A percentile compares a stretch with the other conserved stretches of the same genome.
Conservation (phyloP, 2,113 vertebrate genomes). For the mouse (Mus musculus) region DNA sequence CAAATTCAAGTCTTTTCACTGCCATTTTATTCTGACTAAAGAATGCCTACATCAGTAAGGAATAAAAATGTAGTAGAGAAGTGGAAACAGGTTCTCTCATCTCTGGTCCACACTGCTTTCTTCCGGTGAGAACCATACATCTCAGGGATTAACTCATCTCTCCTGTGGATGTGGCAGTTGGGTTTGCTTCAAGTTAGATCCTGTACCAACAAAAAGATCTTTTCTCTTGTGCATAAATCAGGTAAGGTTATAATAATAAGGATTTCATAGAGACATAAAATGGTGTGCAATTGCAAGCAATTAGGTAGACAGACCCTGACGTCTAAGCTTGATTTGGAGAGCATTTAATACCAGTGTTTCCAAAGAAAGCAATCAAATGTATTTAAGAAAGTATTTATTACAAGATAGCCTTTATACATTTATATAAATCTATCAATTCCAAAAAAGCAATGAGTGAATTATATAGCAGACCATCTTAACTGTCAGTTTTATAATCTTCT, state of each 20-base stretch:
- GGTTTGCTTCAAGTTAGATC: slow-evolving; percentile 3
- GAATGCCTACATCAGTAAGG: neutral
- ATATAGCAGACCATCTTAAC: slow-evolving; percentile 35
- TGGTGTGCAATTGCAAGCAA: slow-evolving; percentile 6
- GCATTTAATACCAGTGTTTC: neutral
- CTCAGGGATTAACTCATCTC: neutral
- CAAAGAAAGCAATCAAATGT: slow-evolving; percentile 51
- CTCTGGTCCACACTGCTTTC: neutral
- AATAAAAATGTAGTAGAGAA: neutral
- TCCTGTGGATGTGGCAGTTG: neutral
- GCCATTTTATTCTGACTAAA: neutral
- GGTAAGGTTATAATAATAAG: neutral
- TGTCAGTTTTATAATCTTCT: slow-evolving; percentile 38
- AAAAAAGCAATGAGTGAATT: slow-evolving; percentile 34
- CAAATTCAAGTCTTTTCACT: neutral
- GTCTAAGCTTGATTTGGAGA: neutral
- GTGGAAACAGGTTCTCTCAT: neutral
- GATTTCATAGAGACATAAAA: slow-evolving; percentile 22
- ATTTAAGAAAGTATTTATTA: slow-evolving; percentile 60
- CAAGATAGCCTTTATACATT: slow-evolving; percentile 47
- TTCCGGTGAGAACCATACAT: neutral
- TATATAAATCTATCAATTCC: slow-evolving; percentile 35
- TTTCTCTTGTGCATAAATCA: slow-evolving; percentile 18
- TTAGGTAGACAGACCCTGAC: neutral
- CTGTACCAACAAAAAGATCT: neutral